Evolutionary conservation across 2,113 vertebrate species (phyloP).

Genomic region (Vicugna pacos): DNA sequence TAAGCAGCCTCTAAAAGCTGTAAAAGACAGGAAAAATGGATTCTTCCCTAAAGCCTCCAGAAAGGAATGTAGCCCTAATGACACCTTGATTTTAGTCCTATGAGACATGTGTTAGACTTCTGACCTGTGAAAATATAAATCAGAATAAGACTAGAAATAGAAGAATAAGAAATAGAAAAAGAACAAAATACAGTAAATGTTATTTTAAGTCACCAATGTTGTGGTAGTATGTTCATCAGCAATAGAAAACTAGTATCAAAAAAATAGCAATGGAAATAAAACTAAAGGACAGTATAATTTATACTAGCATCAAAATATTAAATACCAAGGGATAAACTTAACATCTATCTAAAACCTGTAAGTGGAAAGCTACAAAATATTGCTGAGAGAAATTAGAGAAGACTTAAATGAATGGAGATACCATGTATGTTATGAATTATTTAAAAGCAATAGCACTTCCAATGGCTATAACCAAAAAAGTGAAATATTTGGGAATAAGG

Average conservation of each 20-base stretch:
- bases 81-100: background rate
- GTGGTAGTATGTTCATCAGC: background rate
- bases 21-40: background rate
- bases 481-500: background rate
- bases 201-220: background rate
- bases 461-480: background rate
- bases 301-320: background rate
- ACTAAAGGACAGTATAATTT: background rate
- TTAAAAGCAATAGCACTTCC: background rate
- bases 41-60: background rate
- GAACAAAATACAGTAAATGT: background rate
- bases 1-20: background rate
- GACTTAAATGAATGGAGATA: background rate
- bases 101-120: background rate
- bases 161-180: too few species aligned
- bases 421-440: background rate
- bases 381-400: background rate
- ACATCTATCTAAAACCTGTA: background rate
- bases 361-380: background rate
- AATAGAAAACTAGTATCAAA: background rate
- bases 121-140: background rate
- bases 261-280: background rate
- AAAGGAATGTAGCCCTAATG: background rate
- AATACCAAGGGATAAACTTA: background rate
- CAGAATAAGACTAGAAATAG: too few species aligned